Evolutionary conservation across 2,113 vertebrate genomes (phyloP).

Genomic region (Actenoides hombroni): DNA sequence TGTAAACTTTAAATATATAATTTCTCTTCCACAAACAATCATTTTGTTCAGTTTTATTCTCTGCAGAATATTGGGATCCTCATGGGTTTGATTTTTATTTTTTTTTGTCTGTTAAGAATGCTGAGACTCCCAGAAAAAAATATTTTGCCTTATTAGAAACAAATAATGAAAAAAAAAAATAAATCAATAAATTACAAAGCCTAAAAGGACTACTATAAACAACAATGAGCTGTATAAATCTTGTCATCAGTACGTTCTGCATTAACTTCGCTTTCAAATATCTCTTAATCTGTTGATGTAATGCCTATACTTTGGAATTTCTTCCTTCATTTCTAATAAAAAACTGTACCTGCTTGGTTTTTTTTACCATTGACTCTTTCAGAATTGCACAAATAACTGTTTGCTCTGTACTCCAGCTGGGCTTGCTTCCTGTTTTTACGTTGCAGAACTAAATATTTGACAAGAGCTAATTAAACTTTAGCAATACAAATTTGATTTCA

Average conservation of each 20-base stretch:
- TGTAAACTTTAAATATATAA: not conserved
- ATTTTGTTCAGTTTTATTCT: not conserved
- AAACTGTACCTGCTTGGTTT: accelerated
- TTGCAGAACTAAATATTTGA: not conserved
- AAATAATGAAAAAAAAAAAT: not conserved
- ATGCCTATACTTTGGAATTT: not conserved
- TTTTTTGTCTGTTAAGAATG: not conserved
- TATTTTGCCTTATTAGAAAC: not conserved
- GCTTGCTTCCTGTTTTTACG: not conserved
- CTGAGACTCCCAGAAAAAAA: not conserved
- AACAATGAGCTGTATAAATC: not conserved
- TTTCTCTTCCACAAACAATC: not conserved
- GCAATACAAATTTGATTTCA: not conserved
- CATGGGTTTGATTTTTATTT: not conserved
- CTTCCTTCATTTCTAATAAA: not conserved
- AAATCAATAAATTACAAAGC: not conserved
- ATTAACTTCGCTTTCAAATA: not conserved
- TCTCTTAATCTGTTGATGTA: not conserved
- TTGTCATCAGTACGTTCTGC: not conserved
- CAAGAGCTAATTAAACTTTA: not conserved
- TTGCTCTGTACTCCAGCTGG: not conserved
- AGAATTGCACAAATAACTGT: not conserved
- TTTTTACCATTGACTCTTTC: not conserved
- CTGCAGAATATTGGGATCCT: not conserved
- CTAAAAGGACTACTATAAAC: not conserved